Evolutionary conservation across 2,888 invertebrate species (phyloP).

Genomic region (Atethmia centrago): DNA sequence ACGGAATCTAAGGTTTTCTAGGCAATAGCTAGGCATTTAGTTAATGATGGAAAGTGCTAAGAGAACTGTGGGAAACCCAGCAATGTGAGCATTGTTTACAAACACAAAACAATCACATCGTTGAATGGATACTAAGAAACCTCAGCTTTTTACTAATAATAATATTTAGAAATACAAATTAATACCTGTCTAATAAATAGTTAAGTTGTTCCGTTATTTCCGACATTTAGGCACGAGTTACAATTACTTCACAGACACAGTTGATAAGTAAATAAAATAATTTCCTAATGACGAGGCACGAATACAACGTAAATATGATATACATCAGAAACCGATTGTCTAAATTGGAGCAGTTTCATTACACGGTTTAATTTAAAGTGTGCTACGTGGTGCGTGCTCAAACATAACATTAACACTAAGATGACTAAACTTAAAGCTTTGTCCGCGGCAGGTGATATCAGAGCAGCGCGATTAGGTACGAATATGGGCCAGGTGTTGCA

Average conservation of each 20-base stretch:
- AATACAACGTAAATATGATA: constrained; percentile 14
- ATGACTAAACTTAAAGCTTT: constrained; percentile 80
- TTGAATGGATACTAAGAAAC: constrained; percentile 28
- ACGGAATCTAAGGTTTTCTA: constrained; percentile 59
- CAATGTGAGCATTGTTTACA: constrained; percentile 63
- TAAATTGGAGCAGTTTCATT: constrained; percentile 26
- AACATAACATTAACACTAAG: constrained; percentile 72
- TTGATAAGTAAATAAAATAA: constrained; percentile 57
- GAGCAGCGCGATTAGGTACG: constrained; percentile 74
- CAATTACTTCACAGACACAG: constrained; percentile 57
- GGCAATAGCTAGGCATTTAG: constrained; percentile 54
- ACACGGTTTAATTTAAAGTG: constrained; percentile 46
- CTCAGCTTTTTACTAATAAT: constrained; percentile 23
- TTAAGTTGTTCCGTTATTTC: constrained; percentile 76
- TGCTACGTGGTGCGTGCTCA: constrained; percentile 67
- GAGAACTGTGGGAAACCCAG: constrained; percentile 70
- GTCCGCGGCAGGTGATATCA: constrained; percentile 77
- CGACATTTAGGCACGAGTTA: constrained; percentile 69
- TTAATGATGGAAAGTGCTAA: constrained; percentile 68
- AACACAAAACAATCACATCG: constrained; percentile 59
- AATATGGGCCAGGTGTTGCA: constrained; percentile 85
- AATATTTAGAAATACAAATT: constrained; percentile 31
- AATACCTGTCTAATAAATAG: constrained; percentile 77
- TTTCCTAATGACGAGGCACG: constrained; percentile 37
- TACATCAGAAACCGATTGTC: constrained; percentile 10